Conservation (phyloP, 1,140 invertebrate species). For the Ctenoplectra terminalis region DNA sequence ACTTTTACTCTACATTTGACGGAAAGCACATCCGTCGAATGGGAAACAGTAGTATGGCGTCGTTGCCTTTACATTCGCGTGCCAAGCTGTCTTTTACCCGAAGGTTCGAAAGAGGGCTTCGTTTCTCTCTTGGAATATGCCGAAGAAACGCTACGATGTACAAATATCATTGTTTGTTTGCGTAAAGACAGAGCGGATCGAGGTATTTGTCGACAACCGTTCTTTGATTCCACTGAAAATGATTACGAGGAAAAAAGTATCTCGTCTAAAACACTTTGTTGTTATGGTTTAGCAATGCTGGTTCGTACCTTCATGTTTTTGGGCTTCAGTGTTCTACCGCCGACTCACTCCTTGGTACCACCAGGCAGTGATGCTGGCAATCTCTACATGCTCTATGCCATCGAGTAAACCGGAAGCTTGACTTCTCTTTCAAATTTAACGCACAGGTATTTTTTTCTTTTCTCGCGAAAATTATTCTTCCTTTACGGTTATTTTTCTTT, state of each 20-base stretch:
- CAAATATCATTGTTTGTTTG: conserved; percentile 91
- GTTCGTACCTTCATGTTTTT: conserved; percentile 98
- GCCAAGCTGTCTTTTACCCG: conserved; percentile 91
- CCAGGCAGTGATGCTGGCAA: conserved; percentile 86
- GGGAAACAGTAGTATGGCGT: conserved; percentile 92
- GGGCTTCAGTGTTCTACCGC: conserved; percentile 93
- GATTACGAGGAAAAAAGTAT: conserved; percentile 42
- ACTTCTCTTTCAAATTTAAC: conserved; percentile 79
- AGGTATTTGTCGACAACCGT: conserved; percentile 81
- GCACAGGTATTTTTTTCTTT: conserved; percentile 66
- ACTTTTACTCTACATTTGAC: conserved; percentile 91
- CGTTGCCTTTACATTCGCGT: conserved; percentile 93
- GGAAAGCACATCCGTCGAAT: conserved; percentile 88
- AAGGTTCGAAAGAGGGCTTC: conserved; percentile 96
- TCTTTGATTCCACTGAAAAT: conserved; percentile 57
- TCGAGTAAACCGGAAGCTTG: conserved; percentile 84
- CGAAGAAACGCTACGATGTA: conserved; percentile 94
- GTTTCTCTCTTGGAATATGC: conserved; percentile 97
- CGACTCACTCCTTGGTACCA: conserved; percentile 90
- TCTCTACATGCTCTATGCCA: conserved; percentile 91
- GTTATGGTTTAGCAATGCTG: conserved; percentile 87
- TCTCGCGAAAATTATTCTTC: neutral
- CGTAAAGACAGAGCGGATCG: conserved; percentile 92
- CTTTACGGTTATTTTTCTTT: neutral
- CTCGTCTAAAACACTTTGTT: conserved; percentile 65